phyloP scores from a whole-genome alignment of 2,888 invertebrate species.

The Quadroppia sp. region DNA sequence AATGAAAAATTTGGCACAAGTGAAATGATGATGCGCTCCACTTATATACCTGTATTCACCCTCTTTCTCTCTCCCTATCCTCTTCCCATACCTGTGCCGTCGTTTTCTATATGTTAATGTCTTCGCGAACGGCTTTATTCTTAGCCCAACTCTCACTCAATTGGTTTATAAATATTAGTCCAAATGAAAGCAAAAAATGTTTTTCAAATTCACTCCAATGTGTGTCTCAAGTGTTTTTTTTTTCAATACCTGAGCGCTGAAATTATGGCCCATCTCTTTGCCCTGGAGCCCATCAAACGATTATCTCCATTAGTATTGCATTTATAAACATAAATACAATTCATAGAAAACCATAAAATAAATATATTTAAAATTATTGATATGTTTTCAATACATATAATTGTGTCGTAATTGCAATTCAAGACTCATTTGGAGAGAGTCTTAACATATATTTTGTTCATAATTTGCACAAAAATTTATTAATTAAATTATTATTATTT shows the following conservation, averaged over 20 bases:
- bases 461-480: too few species aligned
- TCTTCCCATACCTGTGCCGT: background rate
- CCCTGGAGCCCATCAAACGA: background rate
- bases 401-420: background rate
- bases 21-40: conserved; percentile 13
- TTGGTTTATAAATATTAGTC: background rate
- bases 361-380: background rate
- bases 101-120: too few species aligned
- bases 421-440: background rate
- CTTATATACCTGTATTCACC: background rate
- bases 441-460: background rate
- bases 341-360: background rate
- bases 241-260: background rate
- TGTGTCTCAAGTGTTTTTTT: background rate
- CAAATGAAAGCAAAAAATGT: background rate
- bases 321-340: background rate
- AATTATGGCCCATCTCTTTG: background rate
- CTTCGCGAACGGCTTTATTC: background rate
- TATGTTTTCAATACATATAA: background rate
- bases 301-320: too few species aligned
- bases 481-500: too few species aligned
- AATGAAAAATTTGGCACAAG: conserved; percentile 5
- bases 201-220: conserved; percentile 5
- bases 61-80: background rate
- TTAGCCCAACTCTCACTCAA: background rate